phyloP scores from a whole-genome alignment of 2,797 vertebrate species.

The Buphagus erythrorhynchus region DNA sequence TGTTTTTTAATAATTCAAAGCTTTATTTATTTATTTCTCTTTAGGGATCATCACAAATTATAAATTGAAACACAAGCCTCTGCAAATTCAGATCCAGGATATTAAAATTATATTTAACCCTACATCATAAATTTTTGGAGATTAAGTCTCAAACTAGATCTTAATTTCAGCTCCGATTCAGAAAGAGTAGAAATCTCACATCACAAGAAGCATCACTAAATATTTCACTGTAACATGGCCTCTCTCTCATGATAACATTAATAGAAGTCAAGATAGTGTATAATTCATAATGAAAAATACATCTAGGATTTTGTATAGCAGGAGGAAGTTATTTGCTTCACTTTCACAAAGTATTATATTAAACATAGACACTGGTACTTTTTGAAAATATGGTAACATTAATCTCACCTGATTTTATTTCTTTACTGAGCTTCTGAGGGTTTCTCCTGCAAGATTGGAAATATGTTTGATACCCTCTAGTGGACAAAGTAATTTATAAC shows the following conservation, averaged over 20 bases:
- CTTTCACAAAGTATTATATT: not conserved
- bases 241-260: not conserved
- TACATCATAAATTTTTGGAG: not conserved
- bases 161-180: not conserved
- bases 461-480: conserved; percentile 56
- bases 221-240: not conserved
- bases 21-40: not conserved
- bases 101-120: not conserved
- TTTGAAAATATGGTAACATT: not conserved
- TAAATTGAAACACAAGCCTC: not conserved
- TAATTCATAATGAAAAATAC: not conserved
- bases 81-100: not conserved
- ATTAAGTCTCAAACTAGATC: not conserved
- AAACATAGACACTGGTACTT: not conserved
- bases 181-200: not conserved
- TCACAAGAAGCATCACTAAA: not conserved
- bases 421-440: not conserved
- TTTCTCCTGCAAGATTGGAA: not conserved
- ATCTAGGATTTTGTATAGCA: not conserved
- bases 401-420: not conserved
- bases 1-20: not conserved
- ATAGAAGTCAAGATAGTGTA: not conserved
- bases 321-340: not conserved
- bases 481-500: conserved; percentile 23
- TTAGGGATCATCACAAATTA: not conserved